These are phyloP conservation scores for Encarsia formosa DNA, from an alignment of 2,888 invertebrate species.

Conservation along the genomic window DNA sequence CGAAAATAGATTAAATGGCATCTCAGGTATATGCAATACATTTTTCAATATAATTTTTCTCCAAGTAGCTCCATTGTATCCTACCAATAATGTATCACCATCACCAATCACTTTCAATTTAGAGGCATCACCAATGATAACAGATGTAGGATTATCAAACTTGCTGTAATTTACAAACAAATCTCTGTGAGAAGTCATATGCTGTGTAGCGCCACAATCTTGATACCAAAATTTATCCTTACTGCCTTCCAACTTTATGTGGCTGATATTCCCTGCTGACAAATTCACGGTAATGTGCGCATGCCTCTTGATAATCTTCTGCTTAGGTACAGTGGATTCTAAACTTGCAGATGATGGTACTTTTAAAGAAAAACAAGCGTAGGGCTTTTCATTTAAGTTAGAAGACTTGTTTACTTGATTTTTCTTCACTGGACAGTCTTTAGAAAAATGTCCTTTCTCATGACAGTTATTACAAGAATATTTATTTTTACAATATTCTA, in stretches of 20 bases:
- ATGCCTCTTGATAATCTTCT: slow-evolving; percentile 28
- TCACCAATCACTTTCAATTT: slow-evolving; percentile 31
- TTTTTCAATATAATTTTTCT: slow-evolving; percentile 27
- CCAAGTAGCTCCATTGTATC: slow-evolving; percentile 32
- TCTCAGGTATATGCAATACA: slow-evolving; percentile 27
- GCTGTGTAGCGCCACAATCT: slow-evolving; percentile 36
- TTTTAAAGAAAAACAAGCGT: slow-evolving; percentile 27
- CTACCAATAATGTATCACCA: slow-evolving; percentile 33
- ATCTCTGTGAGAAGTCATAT: slow-evolving; percentile 32
- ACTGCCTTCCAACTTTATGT: background rate
- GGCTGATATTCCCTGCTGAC: background rate
- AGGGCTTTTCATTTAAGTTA: slow-evolving; percentile 14
- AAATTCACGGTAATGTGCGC: background rate
- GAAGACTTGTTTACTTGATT: slow-evolving; percentile 8
- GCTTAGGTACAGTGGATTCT: no score
- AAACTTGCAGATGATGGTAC: no score
- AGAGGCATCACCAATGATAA: slow-evolving; percentile 31
- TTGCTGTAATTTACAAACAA: slow-evolving; percentile 31
- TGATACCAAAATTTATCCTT: slow-evolving; percentile 29
- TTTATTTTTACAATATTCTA: slow-evolving; percentile 33
- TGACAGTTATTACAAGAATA: slow-evolving; percentile 35
- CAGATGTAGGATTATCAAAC: slow-evolving; percentile 21
- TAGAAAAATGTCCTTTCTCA: slow-evolving; percentile 34
- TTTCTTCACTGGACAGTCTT: slow-evolving; percentile 29
- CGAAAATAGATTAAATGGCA: slow-evolving; percentile 34